Conservation (phyloP, 2,888 invertebrate genomes). For the Pemphredon lugubris region DNA sequence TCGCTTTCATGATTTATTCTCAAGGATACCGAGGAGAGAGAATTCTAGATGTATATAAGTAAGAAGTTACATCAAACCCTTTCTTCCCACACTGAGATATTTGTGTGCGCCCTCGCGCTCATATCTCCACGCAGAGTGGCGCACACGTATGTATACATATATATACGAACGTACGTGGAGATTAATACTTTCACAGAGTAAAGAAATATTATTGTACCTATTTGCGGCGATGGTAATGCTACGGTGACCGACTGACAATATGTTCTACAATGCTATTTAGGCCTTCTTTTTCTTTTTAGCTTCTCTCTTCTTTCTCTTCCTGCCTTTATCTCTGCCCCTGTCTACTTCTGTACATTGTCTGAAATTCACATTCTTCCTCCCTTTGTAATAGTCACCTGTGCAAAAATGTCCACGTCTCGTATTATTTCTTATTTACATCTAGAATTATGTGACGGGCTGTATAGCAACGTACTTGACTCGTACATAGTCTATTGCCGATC, state of each 20-base stretch:
- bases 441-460: no score
- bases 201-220: slow-evolving; percentile 35
- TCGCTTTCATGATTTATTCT: slow-evolving; percentile 28
- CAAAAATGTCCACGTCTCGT: no score
- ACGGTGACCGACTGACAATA: slow-evolving; percentile 51
- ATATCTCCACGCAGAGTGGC: neutral
- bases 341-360: neutral
- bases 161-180: slow-evolving; percentile 33
- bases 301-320: slow-evolving; percentile 7
- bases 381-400: neutral
- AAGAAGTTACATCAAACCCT: slow-evolving; percentile 19
- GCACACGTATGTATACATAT: slow-evolving; percentile 16
- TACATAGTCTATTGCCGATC: no score
- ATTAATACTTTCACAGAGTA: neutral
- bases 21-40: neutral
- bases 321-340: neutral
- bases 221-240: slow-evolving; percentile 50
- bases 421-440: neutral
- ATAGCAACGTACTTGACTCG: no score
- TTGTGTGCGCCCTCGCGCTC: neutral
- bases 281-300: neutral
- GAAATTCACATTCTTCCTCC: neutral
- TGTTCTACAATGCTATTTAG: neutral
- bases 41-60: slow-evolving; percentile 18
- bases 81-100: slow-evolving; percentile 44